Evolutionary conservation across 2,113 vertebrate genomes (phyloP).

Genomic region (Lasiurus borealis): DNA sequence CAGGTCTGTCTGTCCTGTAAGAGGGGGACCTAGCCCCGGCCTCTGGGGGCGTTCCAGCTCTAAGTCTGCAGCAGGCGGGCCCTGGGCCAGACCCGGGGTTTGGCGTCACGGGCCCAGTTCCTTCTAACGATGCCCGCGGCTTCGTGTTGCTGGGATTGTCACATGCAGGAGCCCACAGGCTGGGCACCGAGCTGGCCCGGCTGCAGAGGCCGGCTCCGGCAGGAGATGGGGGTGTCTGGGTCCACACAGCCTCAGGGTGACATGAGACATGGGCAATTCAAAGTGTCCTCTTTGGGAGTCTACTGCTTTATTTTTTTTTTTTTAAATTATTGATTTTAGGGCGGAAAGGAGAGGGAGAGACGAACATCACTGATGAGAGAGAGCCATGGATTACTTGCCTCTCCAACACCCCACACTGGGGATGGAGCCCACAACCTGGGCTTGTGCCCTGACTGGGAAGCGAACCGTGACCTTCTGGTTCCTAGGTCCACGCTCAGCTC

Average conservation of each 20-base stretch:
- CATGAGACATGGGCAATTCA: background rate
- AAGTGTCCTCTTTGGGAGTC: background rate
- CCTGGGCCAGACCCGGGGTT: background rate
- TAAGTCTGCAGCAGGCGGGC: rapidly evolving
- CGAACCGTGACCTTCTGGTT: too few relatives aligned
- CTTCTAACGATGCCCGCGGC: background rate
- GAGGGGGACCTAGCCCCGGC: background rate
- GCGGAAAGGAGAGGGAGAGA: too few relatives aligned
- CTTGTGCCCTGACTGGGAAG: too few relatives aligned
- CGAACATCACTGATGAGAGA: too few relatives aligned
- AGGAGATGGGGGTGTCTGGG: background rate
- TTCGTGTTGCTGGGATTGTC: rapidly evolving
- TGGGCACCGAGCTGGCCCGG: background rate
- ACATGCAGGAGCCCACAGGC: background rate
- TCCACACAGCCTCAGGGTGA: background rate
- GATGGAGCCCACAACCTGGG: too few relatives aligned
- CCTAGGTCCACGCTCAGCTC: too few relatives aligned
- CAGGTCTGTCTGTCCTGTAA: background rate
- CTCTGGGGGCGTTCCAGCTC: rapidly evolving
- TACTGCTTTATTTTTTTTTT: too few relatives aligned
- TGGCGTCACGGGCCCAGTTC: background rate
- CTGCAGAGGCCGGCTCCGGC: background rate
- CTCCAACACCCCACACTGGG: too few relatives aligned
- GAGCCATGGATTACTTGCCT: too few relatives aligned
- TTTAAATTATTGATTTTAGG: too few relatives aligned